A percentile compares a stretch with the other conserved stretches of the same genome.
phyloP scores from a whole-genome alignment of 2,888 invertebrate species.

The Colletes collaris region DNA sequence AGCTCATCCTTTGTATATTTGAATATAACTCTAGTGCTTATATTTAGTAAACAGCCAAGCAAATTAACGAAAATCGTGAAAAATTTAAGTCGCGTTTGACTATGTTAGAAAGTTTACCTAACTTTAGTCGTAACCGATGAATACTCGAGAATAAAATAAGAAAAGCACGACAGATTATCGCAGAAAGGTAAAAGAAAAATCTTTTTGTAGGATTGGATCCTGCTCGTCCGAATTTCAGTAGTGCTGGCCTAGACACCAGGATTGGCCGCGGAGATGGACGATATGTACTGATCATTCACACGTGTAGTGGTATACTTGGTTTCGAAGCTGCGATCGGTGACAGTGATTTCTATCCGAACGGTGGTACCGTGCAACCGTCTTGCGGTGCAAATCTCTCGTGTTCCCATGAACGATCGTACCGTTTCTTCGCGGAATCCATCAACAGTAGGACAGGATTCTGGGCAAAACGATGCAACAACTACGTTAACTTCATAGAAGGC shows the following conservation, averaged over 20 bases:
- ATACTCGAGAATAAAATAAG: no score
- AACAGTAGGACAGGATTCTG: constrained; percentile 59
- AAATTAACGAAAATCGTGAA: no score
- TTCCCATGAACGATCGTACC: constrained; percentile 74
- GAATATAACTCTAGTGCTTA: no score
- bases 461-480: constrained; percentile 54
- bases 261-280: constrained; percentile 78
- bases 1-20: no score
- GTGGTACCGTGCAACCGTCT: constrained; percentile 77
- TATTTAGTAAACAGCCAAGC: no score
- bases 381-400: constrained; percentile 74
- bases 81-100: no score
- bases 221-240: constrained; percentile 77
- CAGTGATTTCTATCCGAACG: constrained; percentile 82
- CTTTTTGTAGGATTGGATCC: constrained; percentile 79
- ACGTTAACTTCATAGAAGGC: constrained; percentile 18
- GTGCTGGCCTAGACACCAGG: constrained; percentile 63
- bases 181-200: no score
- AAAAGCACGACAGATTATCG: no score
- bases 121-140: no score
- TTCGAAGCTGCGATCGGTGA: constrained; percentile 76
- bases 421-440: constrained; percentile 78
- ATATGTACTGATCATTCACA: constrained; percentile 53
- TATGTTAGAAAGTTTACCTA: no score
- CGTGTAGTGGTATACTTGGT: constrained; percentile 70